Evolutionary conservation across 2,113 vertebrate species (phyloP).

Genomic region (Gallinago paraguaiae): DNA sequence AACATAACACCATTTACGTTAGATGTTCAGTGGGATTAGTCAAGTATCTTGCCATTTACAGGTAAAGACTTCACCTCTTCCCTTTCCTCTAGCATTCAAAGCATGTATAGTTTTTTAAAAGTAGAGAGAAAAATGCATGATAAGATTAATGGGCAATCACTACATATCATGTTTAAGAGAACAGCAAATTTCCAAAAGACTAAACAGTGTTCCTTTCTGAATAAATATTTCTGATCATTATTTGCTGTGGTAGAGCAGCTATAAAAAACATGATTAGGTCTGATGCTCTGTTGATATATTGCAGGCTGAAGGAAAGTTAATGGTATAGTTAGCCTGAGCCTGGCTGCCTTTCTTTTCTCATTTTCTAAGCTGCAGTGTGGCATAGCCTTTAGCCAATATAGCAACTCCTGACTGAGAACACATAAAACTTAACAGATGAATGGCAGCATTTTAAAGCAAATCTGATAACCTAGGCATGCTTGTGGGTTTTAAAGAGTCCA

Average conservation of each 20-base stretch:
- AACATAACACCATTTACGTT: neutral
- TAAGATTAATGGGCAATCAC: conserved; percentile 1
- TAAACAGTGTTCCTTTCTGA: conserved; percentile 34
- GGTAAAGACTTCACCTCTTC: neutral
- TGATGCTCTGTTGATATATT: conserved; percentile 64
- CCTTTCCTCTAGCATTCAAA: neutral
- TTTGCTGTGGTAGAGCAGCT: conserved; percentile 41
- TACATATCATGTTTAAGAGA: neutral
- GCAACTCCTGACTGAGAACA: conserved; percentile 53
- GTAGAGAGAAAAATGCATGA: neutral
- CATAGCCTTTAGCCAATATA: conserved; percentile 67
- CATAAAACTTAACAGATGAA: conserved; percentile 74
- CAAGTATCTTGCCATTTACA: neutral
- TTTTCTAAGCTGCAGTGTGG: conserved; percentile 64
- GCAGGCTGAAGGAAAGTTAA: conserved; percentile 65
- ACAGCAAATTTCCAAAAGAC: conserved; percentile 5
- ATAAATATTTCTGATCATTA: conserved; percentile 62
- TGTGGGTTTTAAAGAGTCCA: conserved; percentile 65
- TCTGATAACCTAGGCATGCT: conserved; percentile 72
- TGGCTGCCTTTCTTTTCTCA: conserved; percentile 67
- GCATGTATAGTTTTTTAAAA: neutral
- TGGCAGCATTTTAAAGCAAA: conserved; percentile 72
- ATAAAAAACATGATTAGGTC: conserved; percentile 62
- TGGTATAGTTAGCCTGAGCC: conserved; percentile 42
- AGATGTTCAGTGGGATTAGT: neutral